Conservation (phyloP, 2,797 vertebrate species). For the Hyperoplus immaculatus region DNA sequence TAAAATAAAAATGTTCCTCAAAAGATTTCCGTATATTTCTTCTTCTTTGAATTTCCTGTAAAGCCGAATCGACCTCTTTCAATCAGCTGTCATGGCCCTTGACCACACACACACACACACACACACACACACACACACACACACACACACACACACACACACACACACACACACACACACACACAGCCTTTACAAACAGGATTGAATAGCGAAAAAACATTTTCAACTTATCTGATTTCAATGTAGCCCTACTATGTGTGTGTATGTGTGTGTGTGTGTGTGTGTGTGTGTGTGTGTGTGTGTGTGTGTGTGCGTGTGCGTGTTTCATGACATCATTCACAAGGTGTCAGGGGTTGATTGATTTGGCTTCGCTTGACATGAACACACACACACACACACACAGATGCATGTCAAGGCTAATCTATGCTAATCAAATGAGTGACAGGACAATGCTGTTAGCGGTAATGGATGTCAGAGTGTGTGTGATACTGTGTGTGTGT, state of each 20-base stretch:
- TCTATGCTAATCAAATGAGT: constrained; percentile 69
- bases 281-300: constrained; percentile 8
- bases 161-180: not conserved
- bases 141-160: too few species aligned
- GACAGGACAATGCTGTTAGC: constrained; percentile 56
- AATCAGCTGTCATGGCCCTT: constrained; percentile 31
- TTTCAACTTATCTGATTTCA: constrained; percentile 3
- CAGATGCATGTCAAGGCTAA: constrained; percentile 59
- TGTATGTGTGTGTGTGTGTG: constrained; percentile 24
- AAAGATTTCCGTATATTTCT: not conserved
- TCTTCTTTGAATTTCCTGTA: constrained; percentile 4
- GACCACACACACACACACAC: not conserved
- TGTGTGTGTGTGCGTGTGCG: constrained; percentile 12
- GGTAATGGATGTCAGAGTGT: constrained; percentile 47
- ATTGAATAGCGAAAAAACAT: not conserved
- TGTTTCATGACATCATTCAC: constrained; percentile 51
- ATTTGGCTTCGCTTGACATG: constrained; percentile 55
- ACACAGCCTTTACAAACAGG: not conserved
- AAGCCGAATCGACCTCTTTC: constrained; percentile 5
- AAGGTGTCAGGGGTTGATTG: constrained; percentile 48
- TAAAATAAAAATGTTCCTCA: not conserved
- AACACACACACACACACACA: constrained; percentile 22
- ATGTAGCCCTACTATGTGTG: not conserved
- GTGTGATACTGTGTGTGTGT: constrained; percentile 15
- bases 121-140: not conserved